Evolutionary conservation across 2,888 invertebrate species (phyloP), one percentile per base, ranked within the genome.

Genomic region (Synanthedon tipuliformis): DNA sequence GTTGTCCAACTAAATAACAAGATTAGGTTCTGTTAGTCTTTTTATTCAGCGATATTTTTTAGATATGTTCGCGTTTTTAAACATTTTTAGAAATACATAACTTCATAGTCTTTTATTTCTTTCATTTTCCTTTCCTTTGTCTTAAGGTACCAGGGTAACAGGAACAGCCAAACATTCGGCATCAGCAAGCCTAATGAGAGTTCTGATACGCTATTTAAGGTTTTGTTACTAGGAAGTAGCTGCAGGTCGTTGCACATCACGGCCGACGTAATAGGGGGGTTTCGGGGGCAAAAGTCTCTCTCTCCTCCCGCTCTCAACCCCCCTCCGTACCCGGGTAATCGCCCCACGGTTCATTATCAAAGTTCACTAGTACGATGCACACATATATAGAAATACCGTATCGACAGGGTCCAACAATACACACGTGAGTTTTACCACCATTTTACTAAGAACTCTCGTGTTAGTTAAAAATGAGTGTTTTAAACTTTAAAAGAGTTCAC

Each of bases 331-430:
- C 71, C 76, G 73, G 78, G 73, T 78, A 71, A 75, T 75, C 75
- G 73, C 76, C 79, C 50, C 73, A 66, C 68, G 76, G 86, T 86
- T 86, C 86, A 86, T 86, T 86, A 86, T 78, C 85, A 86, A 86
- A 85, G 86, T 86, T 86, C 86, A 86, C 79, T 83, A 80, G 82
- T 80, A 79, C 83, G 75, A 53, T 68, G 71, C 78, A 78, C 81
- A 81, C 79, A 72, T 63, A 34, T 34, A 65, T 57, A 62, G 56
- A 57, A 53, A 49, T 40, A 53, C 53, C 58, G 56, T 60, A 60
- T 56, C 57, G 59, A 64, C 23, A 34, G 57, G 62, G 56, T 60
- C 34, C 59, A 62, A 62, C 65, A 61, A 52, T 69, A 67, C 69
- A 70, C 68, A 66, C 66, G 68, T 56, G 7, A 60, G 59, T 56